These are phyloP conservation scores for Punctoribates punctum DNA, from an alignment of 2,888 invertebrate species.

Conservation along the genomic window DNA sequence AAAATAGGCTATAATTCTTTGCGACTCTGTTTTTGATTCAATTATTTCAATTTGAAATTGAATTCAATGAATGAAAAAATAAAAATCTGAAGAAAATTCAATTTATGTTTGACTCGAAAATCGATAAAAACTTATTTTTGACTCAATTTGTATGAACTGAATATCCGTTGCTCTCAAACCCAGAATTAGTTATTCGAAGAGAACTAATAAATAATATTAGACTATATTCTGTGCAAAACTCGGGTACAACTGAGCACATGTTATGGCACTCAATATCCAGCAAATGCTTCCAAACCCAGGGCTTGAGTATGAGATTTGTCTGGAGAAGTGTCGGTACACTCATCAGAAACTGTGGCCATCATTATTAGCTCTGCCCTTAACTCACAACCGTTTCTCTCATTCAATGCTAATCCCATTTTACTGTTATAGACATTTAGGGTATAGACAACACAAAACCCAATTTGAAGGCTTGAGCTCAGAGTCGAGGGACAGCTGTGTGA, in stretches of 20 bases:
- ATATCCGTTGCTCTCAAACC: background rate
- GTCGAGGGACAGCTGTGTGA: background rate
- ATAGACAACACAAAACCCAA: background rate
- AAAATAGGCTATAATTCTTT: background rate
- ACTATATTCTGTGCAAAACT: background rate
- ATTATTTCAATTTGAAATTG: too few species aligned
- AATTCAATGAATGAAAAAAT: too few species aligned
- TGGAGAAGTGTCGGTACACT: background rate
- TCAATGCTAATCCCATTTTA: conserved; percentile 27
- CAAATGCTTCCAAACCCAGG: background rate
- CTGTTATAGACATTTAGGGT: conserved; percentile 22
- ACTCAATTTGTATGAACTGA: background rate
- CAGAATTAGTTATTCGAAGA: background rate
- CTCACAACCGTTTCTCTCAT: background rate
- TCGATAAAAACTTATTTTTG: background rate
- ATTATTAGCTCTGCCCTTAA: conserved; percentile 12
- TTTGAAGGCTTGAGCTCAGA: background rate
- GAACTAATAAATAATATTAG: background rate
- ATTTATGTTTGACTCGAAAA: too few species aligned
- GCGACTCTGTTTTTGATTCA: too few species aligned
- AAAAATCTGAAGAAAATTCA: too few species aligned
- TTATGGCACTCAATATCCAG: background rate
- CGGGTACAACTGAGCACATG: background rate
- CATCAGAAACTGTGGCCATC: background rate
- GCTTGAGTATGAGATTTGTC: conserved; percentile 12